Percentiles rank a stretch among this genome's conserved stretches.
Conservation (phyloP, 2,113 vertebrate genomes). For the Anoura caudifer region DNA sequence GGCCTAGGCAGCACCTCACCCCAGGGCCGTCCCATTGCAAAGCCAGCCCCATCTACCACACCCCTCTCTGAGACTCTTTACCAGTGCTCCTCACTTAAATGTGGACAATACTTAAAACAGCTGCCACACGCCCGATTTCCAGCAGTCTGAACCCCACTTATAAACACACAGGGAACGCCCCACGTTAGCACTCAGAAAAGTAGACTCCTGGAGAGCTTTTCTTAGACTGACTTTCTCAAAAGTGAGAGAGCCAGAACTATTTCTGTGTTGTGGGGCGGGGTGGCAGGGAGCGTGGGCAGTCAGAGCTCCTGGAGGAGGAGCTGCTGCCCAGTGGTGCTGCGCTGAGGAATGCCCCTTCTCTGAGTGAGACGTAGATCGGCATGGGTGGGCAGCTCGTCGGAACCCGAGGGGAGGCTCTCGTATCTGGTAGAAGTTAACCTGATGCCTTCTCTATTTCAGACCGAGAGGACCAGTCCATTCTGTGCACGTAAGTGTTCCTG, state of each 20-base stretch:
- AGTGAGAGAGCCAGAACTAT: neutral
- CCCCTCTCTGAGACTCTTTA: neutral
- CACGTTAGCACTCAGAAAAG: neutral
- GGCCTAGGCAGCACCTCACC: neutral
- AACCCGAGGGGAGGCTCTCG: neutral
- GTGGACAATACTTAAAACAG: neutral
- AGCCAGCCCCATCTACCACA: neutral
- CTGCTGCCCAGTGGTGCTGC: neutral
- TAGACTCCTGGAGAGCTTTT: neutral
- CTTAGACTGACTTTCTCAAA: neutral
- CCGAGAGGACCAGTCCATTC: constrained; percentile 98
- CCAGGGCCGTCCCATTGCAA: neutral
- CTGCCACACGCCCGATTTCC: neutral
- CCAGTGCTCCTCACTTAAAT: neutral
- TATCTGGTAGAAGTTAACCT: neutral
- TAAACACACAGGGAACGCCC: neutral
- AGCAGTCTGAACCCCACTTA: too few species aligned
- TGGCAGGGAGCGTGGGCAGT: neutral
- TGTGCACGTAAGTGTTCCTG: constrained; percentile 96
- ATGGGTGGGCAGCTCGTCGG: neutral
- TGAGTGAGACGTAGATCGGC: neutral
- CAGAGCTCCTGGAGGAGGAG: neutral
- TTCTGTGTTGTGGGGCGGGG: neutral
- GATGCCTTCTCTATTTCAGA: constrained; percentile 82
- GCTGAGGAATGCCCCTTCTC: rapidly evolving